Base-by-base conservation (phyloP, 2,888 invertebrate genomes). In the Ochropacha duplaris region DNA sequence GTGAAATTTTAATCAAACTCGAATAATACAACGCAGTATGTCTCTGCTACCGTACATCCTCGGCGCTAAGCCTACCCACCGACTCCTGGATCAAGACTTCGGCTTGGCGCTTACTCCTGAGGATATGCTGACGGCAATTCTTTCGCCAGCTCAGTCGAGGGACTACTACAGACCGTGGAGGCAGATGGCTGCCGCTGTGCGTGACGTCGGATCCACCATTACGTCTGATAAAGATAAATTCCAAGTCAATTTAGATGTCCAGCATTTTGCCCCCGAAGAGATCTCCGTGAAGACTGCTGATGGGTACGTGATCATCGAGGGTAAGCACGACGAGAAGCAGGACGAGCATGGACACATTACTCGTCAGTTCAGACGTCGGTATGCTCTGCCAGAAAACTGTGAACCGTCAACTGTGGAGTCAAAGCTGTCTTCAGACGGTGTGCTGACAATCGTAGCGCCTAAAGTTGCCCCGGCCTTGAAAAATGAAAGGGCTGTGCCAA, bases 261-360 rank as follows among this genome's bases (percentile, higher is more conserved):
- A 95, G 64, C 95, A 96, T 66, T 97, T 96, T 71, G 83, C 94
- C 2, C 96, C 96, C 0, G 94, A 95, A 51, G 96, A 97, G 74
- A 94, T 97, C 49, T 90, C 93, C 0, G 96, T 97, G 0, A 96
- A 96, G 79, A 95, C 95, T 0, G 93, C 94, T 0, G 96, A 96
- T 55, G 94, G 94, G 54, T 92, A 86, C 54, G 92, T 97, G 12
- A 90, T 96, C 4, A 89, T 96, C 9, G 96, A 96, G 78, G 96
- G 95, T 0, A 96, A 95, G 75, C 97, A 97, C 70, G 96, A 96
- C 68, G 96, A 96, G 73, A 95, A 95, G 70, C 93, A 94, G 60
- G 96, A 96, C 68, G 94, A 95, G 24, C 95, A 96, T 70, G 96
- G 96, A 0, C 95, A 90, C 66, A 94, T 96, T 55, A 94, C 95